Evolutionary conservation across 2,888 invertebrate species (phyloP).

Genomic region (Graphium colonna): DNA sequence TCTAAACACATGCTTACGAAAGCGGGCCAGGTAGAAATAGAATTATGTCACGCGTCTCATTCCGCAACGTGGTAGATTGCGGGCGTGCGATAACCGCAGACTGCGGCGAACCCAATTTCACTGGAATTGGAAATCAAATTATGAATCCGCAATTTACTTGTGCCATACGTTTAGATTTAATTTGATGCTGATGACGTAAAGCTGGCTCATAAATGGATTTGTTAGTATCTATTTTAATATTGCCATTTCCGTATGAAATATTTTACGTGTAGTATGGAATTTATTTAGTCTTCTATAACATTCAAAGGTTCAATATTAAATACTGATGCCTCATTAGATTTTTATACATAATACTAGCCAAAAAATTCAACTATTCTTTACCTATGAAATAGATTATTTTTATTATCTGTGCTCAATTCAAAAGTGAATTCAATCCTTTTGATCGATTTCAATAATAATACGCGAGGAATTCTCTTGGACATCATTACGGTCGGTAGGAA

Average conservation of each 20-base stretch:
- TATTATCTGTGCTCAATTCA: slow-evolving; percentile 8
- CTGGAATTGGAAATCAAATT: slow-evolving; percentile 20
- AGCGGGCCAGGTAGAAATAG: not conserved
- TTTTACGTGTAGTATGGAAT: no score
- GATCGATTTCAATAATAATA: slow-evolving; percentile 27
- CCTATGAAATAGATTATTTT: no score
- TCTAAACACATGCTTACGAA: no score
- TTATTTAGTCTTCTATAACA: no score
- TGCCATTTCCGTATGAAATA: no score
- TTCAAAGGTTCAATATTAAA: no score
- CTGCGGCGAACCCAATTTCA: slow-evolving; percentile 18
- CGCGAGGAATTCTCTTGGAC: slow-evolving; percentile 14
- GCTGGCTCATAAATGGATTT: no score
- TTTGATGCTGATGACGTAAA: no score
- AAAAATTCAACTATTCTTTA: no score
- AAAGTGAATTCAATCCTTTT: slow-evolving; percentile 43
- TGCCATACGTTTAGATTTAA: not conserved
- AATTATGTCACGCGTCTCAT: not conserved
- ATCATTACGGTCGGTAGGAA: slow-evolving; percentile 32
- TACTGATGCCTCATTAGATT: no score
- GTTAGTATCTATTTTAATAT: no score
- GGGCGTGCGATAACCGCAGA: slow-evolving; percentile 20
- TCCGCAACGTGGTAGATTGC: slow-evolving; percentile 13
- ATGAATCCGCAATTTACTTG: slow-evolving; percentile 12
- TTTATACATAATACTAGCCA: no score